Conservation (phyloP, 1,140 invertebrate species). For the Drosophila nasuta region DNA sequence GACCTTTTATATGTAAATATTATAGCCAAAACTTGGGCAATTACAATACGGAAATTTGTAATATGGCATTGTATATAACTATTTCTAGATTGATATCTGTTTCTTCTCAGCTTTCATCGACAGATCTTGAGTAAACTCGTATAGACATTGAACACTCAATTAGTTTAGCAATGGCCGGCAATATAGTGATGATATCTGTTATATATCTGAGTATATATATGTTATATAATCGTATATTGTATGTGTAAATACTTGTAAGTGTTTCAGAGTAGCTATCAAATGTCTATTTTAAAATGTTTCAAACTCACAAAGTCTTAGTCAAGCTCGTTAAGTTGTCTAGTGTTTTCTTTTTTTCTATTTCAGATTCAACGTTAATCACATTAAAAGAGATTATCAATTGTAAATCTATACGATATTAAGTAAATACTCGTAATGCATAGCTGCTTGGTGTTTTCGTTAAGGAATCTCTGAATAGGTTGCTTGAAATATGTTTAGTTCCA, state of each 20-base stretch:
- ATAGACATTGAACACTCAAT: conserved; percentile 32
- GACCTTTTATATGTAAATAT: conserved; percentile 3
- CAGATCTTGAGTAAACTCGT: conserved; percentile 30
- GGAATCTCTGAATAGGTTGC: conserved; percentile 5
- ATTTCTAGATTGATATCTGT: conserved; percentile 1
- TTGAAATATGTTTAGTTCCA: conserved; percentile 38
- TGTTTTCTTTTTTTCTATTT: conserved; percentile 4
- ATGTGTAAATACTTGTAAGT: conserved; percentile 7
- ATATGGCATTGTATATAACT: conserved; percentile 7
- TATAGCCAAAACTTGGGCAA: conserved; percentile 1
- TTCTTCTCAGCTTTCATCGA: conserved; percentile 1
- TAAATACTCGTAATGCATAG: background rate
- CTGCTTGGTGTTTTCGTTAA: background rate
- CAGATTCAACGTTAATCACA: conserved; percentile 4
- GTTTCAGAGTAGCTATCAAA: conserved; percentile 5
- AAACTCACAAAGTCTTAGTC: conserved; percentile 42
- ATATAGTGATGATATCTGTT: background rate
- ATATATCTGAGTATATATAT: conserved; percentile 8
- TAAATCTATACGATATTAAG: conserved; percentile 1
- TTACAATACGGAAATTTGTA: conserved; percentile 1
- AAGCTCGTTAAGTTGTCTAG: conserved; percentile 45
- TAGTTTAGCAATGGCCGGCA: conserved; percentile 26
- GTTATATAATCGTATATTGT: conserved; percentile 2
- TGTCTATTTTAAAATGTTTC: conserved; percentile 9
- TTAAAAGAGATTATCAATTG: conserved; percentile 7